Evolutionary conservation across 2,888 invertebrate genomes (phyloP), one percentile per base, ranked within the genome.

Genomic region (Cinara cedri): DNA sequence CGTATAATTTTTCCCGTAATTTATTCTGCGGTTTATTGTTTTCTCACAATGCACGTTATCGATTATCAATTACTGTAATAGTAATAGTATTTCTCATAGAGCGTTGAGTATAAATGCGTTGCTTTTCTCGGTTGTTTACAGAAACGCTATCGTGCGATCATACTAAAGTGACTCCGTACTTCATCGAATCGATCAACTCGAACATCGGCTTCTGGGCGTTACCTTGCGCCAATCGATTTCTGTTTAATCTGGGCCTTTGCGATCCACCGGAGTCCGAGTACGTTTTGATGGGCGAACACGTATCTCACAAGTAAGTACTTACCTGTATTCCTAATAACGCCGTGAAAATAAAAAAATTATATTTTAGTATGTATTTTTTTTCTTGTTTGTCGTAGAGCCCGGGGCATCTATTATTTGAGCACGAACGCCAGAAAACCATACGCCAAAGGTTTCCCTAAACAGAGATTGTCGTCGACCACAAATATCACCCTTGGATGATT

Each of bases 71-170:
- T 34, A 6, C 34, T 34, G 34, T 34, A 34, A 34, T 34, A 34
- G 6, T 34, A n/a, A n/a, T 34, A 34, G 3, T 34, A 34, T 34
- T 6, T 34, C 34, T 34, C 3, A 34, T 34, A 6, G 6, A 3
- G 6, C 6, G 6, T 34, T 34, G 34, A 3, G 6, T 4, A 34
- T 34, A 6, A 34, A 34, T n/a, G n/a, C n/a, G n/a, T 34, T 6
- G 34, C 34, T 4, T n/a, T n/a, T n/a, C 34, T 34, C 6, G 34
- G 6, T 6, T 54, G 8, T 55, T 55, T 82, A 10, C 86, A 94
- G 94, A 93, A 88, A 94, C 94, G 0, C 87, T 95, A 81, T 92
- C 95, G 42, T 95, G 95, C 85, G 95, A 95, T 86, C 95, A 95
- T 85, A 95, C 94, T 9, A 94, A 93, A 87, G 95, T 95, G 81